Conservation (phyloP, 1,140 invertebrate species). For the Halictus rubicundus region DNA sequence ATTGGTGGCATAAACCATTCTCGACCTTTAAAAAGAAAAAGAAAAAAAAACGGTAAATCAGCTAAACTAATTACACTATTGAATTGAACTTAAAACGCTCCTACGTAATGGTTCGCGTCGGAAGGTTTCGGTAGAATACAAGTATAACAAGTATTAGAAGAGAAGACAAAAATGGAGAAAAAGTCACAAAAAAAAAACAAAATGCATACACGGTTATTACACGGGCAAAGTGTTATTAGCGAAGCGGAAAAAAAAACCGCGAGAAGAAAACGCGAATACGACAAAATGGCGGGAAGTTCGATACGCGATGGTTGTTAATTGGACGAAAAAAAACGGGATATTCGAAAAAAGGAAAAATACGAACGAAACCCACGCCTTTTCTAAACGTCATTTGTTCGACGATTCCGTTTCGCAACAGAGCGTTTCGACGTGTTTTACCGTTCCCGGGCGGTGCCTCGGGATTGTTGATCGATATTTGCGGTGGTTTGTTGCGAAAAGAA, state of each 20-base stretch:
- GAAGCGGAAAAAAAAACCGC: constrained; percentile 43
- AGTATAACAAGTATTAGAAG: constrained; percentile 31
- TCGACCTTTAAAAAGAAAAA: constrained; percentile 65
- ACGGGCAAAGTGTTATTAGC: constrained; percentile 25
- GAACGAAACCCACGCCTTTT: background rate
- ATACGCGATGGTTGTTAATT: constrained; percentile 2
- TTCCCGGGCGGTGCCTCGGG: too few species aligned
- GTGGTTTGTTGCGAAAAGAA: constrained; percentile 30
- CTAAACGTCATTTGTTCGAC: background rate
- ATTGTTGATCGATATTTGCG: too few species aligned
- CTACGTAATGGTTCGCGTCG: constrained; percentile 42
- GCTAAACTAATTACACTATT: constrained; percentile 64
- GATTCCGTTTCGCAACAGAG: constrained; percentile 22
- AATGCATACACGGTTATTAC: constrained; percentile 18
- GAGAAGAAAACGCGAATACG: background rate
- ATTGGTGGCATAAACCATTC: constrained; percentile 63
- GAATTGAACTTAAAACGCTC: constrained; percentile 45
- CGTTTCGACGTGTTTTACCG: background rate
- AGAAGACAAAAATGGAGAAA: constrained; percentile 23
- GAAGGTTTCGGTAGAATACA: constrained; percentile 38
- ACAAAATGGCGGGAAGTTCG: background rate
- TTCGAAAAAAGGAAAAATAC: background rate
- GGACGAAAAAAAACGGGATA: background rate
- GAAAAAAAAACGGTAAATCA: constrained; percentile 44
- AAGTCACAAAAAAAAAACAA: constrained; percentile 25